These are phyloP conservation scores for Lycopodina hypogea DNA, from an alignment of 37 sponge, comb jelly and placozoan genomes.

Conservation along the genomic window DNA sequence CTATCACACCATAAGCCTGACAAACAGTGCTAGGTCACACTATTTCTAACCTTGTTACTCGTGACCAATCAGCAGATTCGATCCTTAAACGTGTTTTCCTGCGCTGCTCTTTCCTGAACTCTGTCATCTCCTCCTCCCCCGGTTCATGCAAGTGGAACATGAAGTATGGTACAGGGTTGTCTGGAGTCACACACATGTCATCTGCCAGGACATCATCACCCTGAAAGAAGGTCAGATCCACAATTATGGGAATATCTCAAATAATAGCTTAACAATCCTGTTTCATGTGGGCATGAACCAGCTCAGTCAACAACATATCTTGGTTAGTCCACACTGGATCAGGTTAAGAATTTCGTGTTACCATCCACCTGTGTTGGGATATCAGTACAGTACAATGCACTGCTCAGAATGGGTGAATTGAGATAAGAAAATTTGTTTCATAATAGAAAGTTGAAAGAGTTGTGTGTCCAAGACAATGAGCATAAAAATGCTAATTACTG, in stretches of 20 bases:
- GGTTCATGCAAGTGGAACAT: constrained; percentile 73
- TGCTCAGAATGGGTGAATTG: too few species aligned
- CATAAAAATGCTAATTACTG: too few species aligned
- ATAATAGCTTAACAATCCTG: neutral
- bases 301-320: neutral
- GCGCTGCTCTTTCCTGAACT: constrained; percentile 33
- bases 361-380: too few species aligned
- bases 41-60: constrained; percentile 25
- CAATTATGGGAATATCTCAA: neutral
- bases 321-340: too few species aligned
- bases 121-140: constrained; percentile 48
- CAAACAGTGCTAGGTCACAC: too few species aligned
- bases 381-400: too few species aligned
- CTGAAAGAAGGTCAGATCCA: constrained; percentile 18
- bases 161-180: constrained; percentile 66
- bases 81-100: constrained; percentile 43
- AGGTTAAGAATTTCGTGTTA: too few species aligned
- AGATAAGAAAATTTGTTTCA: too few species aligned
- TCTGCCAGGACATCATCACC: constrained; percentile 59
- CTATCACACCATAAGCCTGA: too few species aligned
- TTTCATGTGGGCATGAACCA: neutral
- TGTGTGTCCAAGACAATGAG: too few species aligned
- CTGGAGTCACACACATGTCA: constrained; percentile 10
- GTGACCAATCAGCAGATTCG: constrained; percentile 58
- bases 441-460: too few species aligned